A percentile compares a stretch with the other conserved stretches of the same genome.
Evolutionary conservation across 2,113 vertebrate genomes (phyloP).

Genomic region (Eudorcas thomsonii): DNA sequence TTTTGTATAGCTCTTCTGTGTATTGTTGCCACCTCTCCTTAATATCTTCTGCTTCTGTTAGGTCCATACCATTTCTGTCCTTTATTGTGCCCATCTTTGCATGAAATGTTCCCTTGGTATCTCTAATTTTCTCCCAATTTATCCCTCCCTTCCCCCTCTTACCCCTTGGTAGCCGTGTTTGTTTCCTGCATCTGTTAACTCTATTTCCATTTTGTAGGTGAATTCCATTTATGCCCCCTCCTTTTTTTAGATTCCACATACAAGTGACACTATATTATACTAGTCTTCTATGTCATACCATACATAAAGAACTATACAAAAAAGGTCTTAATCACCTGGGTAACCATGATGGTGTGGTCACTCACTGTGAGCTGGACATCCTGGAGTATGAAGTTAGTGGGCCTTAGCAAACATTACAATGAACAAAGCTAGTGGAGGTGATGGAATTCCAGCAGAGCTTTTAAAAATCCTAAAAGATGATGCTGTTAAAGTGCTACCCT

Average conservation of each 20-base stretch:
- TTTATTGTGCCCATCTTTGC: rapidly evolving
- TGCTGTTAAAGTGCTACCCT: not conserved
- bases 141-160: not conserved
- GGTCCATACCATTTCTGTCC: not conserved
- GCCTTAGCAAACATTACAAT: not conserved
- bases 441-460: not conserved
- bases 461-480: not conserved
- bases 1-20: not conserved
- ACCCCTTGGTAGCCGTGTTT: not conserved
- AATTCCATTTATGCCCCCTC: not conserved
- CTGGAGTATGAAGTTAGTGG: not conserved
- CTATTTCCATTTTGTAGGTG: not conserved
- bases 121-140: not conserved
- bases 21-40: not conserved
- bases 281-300: not conserved
- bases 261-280: not conserved
- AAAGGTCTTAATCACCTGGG: not conserved
- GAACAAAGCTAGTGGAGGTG: not conserved
- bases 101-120: not conserved
- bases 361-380: rapidly evolving
- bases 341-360: not conserved
- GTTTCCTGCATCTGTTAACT: not conserved
- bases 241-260: not conserved
- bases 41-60: not conserved
- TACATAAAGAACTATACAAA: not conserved